Percentiles rank a stretch among this genome's conserved stretches.
Evolutionary conservation across 2,888 invertebrate genomes (phyloP).

Genomic region (Sthenelais limicola): DNA sequence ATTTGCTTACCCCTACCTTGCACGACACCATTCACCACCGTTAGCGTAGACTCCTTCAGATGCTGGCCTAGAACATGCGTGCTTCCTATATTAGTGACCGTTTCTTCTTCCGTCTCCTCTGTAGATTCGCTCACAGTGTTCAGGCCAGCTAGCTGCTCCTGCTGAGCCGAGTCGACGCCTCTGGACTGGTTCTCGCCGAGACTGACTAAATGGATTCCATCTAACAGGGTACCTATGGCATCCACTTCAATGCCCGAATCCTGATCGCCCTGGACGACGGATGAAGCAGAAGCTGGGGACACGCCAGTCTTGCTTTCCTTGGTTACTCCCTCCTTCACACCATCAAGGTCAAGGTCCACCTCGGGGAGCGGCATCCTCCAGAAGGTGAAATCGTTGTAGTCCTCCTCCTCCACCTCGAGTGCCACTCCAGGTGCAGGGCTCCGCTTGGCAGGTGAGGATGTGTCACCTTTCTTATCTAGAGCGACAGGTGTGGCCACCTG

Average conservation of each 20-base stretch:
- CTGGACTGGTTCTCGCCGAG: neutral
- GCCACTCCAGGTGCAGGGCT: neutral
- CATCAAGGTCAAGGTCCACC: conserved; percentile 61
- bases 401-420: conserved; percentile 30
- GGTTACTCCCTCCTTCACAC: neutral
- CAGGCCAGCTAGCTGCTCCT: conserved; percentile 59
- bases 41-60: conserved; percentile 59
- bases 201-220: conserved; percentile 13
- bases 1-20: conserved; percentile 57
- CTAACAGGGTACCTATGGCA: conserved; percentile 6
- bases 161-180: neutral
- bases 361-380: conserved; percentile 76
- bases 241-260: conserved; percentile 14
- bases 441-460: neutral
- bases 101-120: conserved; percentile 49
- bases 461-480: neutral
- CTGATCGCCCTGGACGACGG: conserved; percentile 24
- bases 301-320: no score
- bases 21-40: conserved; percentile 63
- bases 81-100: conserved; percentile 62
- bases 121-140: conserved; percentile 57
- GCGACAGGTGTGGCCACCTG: no score
- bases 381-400: conserved; percentile 71
- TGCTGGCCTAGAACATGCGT: conserved; percentile 62
- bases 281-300: neutral